These are phyloP conservation scores for Microdon myrmicae DNA, from an alignment of 2,888 invertebrate genomes.

Conservation along the genomic window DNA sequence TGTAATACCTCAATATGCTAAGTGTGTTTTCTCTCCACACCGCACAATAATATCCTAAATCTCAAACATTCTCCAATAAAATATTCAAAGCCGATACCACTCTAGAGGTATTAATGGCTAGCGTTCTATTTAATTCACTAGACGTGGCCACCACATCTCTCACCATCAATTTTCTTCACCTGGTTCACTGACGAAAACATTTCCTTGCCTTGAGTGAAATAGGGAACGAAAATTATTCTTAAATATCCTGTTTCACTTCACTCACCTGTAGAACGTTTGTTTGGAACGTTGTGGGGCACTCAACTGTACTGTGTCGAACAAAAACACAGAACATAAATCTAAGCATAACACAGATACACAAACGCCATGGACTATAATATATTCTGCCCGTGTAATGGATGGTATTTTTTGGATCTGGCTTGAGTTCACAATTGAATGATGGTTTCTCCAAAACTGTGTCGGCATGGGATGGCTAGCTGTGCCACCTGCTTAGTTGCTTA, in stretches of 20 bases:
- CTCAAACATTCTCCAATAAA: no score
- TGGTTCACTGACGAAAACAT: conserved; percentile 12
- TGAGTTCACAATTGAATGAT: conserved; percentile 42
- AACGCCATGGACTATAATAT: conserved; percentile 16
- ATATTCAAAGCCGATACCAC: no score
- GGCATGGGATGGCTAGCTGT: background rate
- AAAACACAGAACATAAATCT: conserved; percentile 36
- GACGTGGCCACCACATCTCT: background rate
- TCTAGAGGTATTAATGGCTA: no score
- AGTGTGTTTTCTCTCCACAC: no score
- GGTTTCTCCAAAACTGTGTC: conserved; percentile 21
- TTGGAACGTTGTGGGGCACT: conserved; percentile 12
- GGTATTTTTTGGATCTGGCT: conserved; percentile 37
- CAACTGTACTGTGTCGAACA: conserved; percentile 24
- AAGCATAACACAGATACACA: conserved; percentile 5
- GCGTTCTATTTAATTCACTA: no score
- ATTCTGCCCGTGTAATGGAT: conserved; percentile 38
- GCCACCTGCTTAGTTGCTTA: conserved; percentile 37
- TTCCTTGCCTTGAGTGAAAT: background rate
- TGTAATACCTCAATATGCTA: no score
- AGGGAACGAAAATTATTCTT: conserved; percentile 21
- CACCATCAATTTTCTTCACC: conserved; percentile 5
- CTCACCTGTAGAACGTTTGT: conserved; percentile 35
- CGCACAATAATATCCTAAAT: no score
- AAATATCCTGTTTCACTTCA: conserved; percentile 15